phyloP scores from a whole-genome alignment of 1,140 invertebrate species.

The Platorchestia sp. region DNA sequence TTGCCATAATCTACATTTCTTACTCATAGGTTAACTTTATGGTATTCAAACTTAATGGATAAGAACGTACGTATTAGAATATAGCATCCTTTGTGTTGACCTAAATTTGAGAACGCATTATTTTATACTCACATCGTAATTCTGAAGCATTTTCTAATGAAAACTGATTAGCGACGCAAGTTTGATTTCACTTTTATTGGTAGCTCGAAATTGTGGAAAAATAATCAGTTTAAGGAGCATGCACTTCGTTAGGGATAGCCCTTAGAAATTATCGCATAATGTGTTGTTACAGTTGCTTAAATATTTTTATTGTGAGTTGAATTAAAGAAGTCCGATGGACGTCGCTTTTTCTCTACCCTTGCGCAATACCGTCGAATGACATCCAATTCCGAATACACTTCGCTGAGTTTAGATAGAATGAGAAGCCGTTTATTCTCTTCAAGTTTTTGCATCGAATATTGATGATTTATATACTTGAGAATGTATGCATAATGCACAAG shows the following conservation, averaged over 20 bases:
- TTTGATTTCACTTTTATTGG: neutral
- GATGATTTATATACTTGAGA: too few species aligned
- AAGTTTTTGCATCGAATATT: too few species aligned
- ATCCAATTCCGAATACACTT: neutral
- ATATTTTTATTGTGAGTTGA: conserved; percentile 52
- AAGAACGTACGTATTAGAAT: neutral
- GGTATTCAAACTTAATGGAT: neutral
- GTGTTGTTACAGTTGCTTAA: conserved; percentile 54
- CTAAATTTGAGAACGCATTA: neutral
- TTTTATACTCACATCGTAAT: neutral
- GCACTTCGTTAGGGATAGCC: conserved; percentile 23
- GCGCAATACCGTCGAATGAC: neutral
- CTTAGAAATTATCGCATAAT: conserved; percentile 47
- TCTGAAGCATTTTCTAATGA: neutral
- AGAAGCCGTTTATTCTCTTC: too few species aligned
- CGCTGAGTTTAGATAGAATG: neutral
- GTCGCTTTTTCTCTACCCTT: neutral
- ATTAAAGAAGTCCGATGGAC: conserved; percentile 37
- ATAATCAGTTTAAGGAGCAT: neutral
- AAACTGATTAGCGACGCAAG: neutral
- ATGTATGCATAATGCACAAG: too few species aligned
- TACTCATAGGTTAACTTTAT: neutral
- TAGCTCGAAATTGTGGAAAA: neutral
- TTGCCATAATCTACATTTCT: neutral
- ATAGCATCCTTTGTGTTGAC: neutral